Conservation (phyloP, 2,888 invertebrate genomes). For the Cataglyphis livida region DNA sequence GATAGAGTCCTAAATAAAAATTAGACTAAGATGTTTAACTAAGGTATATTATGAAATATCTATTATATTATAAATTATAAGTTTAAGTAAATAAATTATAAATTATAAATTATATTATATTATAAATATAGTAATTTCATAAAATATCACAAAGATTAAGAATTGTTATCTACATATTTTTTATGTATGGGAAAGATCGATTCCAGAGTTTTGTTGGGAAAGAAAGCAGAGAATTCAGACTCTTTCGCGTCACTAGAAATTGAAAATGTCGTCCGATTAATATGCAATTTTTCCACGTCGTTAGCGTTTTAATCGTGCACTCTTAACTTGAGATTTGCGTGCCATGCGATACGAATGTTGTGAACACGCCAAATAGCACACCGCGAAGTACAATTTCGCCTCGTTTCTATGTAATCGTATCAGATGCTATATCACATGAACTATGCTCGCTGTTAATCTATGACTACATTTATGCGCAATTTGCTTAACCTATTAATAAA, state of each 20-base stretch:
- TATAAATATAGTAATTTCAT: neutral
- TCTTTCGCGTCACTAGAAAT: constrained; percentile 20
- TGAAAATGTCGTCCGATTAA: constrained; percentile 32
- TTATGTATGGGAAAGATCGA: constrained; percentile 17
- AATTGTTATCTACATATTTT: constrained; percentile 22
- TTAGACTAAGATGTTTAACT: neutral
- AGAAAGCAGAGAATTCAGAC: constrained; percentile 29
- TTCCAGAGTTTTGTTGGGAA: constrained; percentile 14
- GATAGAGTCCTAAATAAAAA: neutral
- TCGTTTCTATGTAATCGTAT: constrained; percentile 3
- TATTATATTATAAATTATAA: too few species aligned
- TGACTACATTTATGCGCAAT: neutral
- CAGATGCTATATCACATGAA: neutral
- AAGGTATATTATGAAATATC: constrained; percentile 1
- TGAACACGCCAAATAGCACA: neutral
- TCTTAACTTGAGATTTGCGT: constrained; percentile 7
- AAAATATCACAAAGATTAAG: constrained; percentile 1
- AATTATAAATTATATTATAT: too few species aligned
- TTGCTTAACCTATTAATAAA: constrained; percentile 6
- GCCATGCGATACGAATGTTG: constrained; percentile 16
- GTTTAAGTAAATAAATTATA: too few species aligned
- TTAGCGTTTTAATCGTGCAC: constrained; percentile 15
- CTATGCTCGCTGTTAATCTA: neutral
- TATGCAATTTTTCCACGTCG: constrained; percentile 7
- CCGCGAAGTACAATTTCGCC: constrained; percentile 9